Evolutionary conservation across 1,140 invertebrate species (phyloP).

Genomic region (Macrocentrus cingulum): DNA sequence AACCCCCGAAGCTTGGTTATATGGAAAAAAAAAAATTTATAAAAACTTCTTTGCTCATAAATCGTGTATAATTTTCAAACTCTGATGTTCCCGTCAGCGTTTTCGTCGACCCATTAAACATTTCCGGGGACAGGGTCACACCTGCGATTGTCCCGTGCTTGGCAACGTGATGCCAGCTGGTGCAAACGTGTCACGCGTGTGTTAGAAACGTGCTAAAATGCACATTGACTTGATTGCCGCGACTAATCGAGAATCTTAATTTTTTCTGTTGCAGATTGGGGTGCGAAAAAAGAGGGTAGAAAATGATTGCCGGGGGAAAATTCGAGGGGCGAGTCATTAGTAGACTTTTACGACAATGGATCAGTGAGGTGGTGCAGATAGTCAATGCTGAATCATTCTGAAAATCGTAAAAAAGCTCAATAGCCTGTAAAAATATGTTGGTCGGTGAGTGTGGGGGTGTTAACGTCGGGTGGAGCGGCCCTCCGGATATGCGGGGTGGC

Average conservation of each 20-base stretch:
- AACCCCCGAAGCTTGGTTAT: too few relatives aligned
- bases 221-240: not conserved
- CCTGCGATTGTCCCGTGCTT: too few relatives aligned
- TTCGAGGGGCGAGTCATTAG: slow-evolving; percentile 1
- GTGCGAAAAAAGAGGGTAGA: slow-evolving; percentile 9
- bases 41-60: too few relatives aligned
- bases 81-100: too few relatives aligned
- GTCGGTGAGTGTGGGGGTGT: slow-evolving; percentile 49
- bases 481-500: slow-evolving; percentile 44
- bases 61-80: too few relatives aligned
- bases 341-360: slow-evolving; percentile 24
- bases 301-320: slow-evolving; percentile 8
- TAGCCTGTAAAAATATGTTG: slow-evolving; percentile 35
- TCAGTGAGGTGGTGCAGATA: slow-evolving; percentile 10
- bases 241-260: not conserved
- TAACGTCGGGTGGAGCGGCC: slow-evolving; percentile 44
- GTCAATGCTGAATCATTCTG: slow-evolving; percentile 9
- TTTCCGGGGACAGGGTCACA: too few relatives aligned
- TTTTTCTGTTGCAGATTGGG: slow-evolving; percentile 22
- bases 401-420: slow-evolving; percentile 1
- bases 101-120: too few relatives aligned
- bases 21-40: too few relatives aligned
- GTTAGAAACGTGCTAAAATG: too few relatives aligned
- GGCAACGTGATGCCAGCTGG: too few relatives aligned
- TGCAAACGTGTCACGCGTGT: too few relatives aligned